Evolutionary conservation across 2,113 vertebrate species (phyloP).

Genomic region (Triplophysa rosa): DNA sequence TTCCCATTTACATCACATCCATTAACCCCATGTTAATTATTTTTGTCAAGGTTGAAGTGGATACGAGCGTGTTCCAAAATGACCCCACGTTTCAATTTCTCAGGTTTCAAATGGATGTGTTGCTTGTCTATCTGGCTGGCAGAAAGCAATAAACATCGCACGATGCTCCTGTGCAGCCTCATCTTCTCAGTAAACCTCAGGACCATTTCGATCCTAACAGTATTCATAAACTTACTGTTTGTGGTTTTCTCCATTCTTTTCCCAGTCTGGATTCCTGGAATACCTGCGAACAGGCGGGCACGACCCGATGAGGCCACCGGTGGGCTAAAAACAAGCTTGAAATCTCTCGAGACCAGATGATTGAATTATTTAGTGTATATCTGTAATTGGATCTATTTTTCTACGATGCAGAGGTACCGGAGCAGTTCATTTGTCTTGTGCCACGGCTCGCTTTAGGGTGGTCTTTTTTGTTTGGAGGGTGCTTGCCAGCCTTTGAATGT

Average conservation of each 20-base stretch:
- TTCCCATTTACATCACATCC: neutral
- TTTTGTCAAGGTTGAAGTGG: slow-evolving; percentile 32
- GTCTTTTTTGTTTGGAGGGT: slow-evolving; percentile 62
- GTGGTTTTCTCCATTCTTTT: slow-evolving; percentile 2
- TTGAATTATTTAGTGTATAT: slow-evolving; percentile 53
- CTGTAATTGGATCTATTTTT: slow-evolving; percentile 65
- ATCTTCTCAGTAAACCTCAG: neutral
- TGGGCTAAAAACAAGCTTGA: neutral
- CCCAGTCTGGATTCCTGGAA: slow-evolving; percentile 60
- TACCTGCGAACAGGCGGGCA: slow-evolving; percentile 54
- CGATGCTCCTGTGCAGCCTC: slow-evolving; percentile 39
- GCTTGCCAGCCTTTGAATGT: slow-evolving; percentile 65
- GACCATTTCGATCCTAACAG: neutral
- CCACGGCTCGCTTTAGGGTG: slow-evolving; percentile 65
- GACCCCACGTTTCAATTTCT: neutral
- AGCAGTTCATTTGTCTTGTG: slow-evolving; percentile 66
- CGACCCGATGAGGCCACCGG: slow-evolving; percentile 44
- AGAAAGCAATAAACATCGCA: slow-evolving; percentile 10
- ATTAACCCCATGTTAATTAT: slow-evolving; percentile 19
- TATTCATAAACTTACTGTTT: neutral
- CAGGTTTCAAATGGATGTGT: slow-evolving; percentile 34
- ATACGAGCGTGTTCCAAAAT: slow-evolving; percentile 30
- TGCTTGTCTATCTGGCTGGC: neutral
- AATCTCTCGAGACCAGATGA: slow-evolving; percentile 45
- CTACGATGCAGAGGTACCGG: slow-evolving; percentile 58